These are phyloP conservation scores for Chascanopsetta lugubris DNA, from an alignment of 2,113 vertebrate species.

Conservation along the genomic window DNA sequence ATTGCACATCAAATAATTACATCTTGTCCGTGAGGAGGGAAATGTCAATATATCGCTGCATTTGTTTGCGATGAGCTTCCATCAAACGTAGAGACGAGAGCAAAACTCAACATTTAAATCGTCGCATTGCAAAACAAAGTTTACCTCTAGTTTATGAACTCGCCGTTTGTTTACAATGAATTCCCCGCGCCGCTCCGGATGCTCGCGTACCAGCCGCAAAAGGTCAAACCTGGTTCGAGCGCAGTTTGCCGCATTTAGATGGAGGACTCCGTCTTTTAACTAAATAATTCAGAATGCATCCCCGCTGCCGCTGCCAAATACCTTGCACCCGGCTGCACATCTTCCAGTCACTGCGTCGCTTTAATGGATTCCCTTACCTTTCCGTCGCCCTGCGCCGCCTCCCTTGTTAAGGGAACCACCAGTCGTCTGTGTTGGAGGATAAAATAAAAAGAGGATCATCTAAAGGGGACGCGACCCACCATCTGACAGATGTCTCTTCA, in stretches of 20 bases:
- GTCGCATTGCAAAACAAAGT: too few relatives aligned
- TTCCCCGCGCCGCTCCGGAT: neutral
- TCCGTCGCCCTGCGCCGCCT: conserved; percentile 18
- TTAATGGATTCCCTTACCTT: conserved; percentile 43
- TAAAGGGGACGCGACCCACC: conserved; percentile 32
- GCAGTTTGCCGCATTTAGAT: conserved; percentile 18
- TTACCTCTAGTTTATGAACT: too few relatives aligned
- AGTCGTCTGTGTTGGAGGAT: conserved; percentile 30
- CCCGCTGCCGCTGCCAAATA: conserved; percentile 42
- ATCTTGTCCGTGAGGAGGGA: too few relatives aligned
- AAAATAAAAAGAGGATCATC: conserved; percentile 57
- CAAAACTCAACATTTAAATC: too few relatives aligned
- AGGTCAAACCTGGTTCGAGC: neutral
- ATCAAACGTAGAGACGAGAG: too few relatives aligned
- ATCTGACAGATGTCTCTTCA: conserved; percentile 59
- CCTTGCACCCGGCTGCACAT: conserved; percentile 34
- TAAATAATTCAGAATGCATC: conserved; percentile 46
- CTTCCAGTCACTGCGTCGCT: conserved; percentile 36
- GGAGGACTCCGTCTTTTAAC: conserved; percentile 11
- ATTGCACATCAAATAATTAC: too few relatives aligned
- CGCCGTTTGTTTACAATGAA: too few relatives aligned
- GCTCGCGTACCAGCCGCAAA: neutral
- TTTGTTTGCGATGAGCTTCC: too few relatives aligned
- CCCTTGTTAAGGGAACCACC: conserved; percentile 43
- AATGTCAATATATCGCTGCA: too few relatives aligned